Conservation (phyloP, 2,113 vertebrate genomes). For the Helogale parvula region DNA sequence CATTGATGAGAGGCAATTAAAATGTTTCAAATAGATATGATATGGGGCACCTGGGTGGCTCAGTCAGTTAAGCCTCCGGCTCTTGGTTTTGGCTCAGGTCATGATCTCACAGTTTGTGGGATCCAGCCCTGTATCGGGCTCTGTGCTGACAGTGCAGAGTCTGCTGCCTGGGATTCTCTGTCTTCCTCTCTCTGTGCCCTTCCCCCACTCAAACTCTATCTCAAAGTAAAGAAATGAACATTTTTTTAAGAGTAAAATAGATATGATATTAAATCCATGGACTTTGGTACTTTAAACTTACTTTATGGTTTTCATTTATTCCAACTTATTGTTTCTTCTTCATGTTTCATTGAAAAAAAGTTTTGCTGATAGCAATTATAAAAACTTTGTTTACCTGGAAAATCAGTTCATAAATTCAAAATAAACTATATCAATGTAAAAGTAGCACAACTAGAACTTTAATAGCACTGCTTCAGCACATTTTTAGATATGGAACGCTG, state of each 20-base stretch:
- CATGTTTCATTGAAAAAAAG: constrained; percentile 3
- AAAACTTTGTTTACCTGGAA: constrained; percentile 31
- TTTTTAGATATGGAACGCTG: neutral
- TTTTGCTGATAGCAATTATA: neutral
- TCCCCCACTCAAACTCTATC: no score
- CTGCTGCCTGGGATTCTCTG: no score
- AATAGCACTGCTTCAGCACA: neutral
- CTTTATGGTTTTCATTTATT: neutral
- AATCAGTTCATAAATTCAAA: constrained; percentile 28
- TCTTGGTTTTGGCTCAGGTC: no score
- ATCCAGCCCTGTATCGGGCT: no score
- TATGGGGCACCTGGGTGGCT: no score
- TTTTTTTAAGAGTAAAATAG: no score
- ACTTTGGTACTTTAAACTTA: neutral
- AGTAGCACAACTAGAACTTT: constrained; percentile 3
- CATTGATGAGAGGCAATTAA: neutral
- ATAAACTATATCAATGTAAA: neutral
- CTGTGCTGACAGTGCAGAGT: no score
- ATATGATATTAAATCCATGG: no score
- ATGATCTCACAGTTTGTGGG: no score
- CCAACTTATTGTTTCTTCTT: constrained; percentile 3
- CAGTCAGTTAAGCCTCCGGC: no score
- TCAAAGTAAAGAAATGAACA: no score
- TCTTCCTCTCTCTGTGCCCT: no score
- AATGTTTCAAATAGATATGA: neutral